These are phyloP conservation scores for Mythimna vitellina DNA, from an alignment of 2,888 invertebrate species.

Conservation along the genomic window DNA sequence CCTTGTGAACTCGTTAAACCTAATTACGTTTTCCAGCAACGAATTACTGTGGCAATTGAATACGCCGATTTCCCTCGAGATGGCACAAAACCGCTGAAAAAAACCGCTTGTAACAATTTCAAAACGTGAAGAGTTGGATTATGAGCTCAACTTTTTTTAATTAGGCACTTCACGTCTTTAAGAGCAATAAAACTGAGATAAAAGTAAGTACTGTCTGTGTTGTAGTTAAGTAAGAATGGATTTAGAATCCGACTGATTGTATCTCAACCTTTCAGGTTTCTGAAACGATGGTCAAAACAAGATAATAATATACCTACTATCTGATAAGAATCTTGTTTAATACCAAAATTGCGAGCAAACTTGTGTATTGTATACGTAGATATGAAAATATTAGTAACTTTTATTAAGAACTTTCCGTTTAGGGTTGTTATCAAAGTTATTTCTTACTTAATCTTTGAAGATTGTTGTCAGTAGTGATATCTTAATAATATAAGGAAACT, in stretches of 20 bases:
- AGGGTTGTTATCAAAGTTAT: slow-evolving; percentile 18
- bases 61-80: slow-evolving; percentile 58
- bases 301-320: slow-evolving; percentile 40
- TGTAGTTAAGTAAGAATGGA: slow-evolving; percentile 35
- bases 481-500: neutral
- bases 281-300: slow-evolving; percentile 50
- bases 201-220: slow-evolving; percentile 44
- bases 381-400: slow-evolving; percentile 18
- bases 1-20: slow-evolving; percentile 51
- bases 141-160: slow-evolving; percentile 60
- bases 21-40: slow-evolving; percentile 58
- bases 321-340: slow-evolving; percentile 30
- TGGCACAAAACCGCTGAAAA: slow-evolving; percentile 48
- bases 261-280: slow-evolving; percentile 13
- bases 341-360: slow-evolving; percentile 19
- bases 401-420: slow-evolving; percentile 18
- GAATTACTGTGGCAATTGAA: slow-evolving; percentile 62
- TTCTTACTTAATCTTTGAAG: slow-evolving; percentile 10
- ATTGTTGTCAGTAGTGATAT: slow-evolving; percentile 1
- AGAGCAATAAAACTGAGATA: slow-evolving; percentile 52
- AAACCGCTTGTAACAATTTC: slow-evolving; percentile 58
- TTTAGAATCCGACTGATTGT: slow-evolving; percentile 24
- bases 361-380: slow-evolving; percentile 31
- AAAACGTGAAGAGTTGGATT: slow-evolving; percentile 60
- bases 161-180: slow-evolving; percentile 57